A percentile compares a stretch with the other conserved stretches of the same genome.
phyloP scores from a whole-genome alignment of 1,140 invertebrate species.

The Ptiloglossa arizonensis region DNA sequence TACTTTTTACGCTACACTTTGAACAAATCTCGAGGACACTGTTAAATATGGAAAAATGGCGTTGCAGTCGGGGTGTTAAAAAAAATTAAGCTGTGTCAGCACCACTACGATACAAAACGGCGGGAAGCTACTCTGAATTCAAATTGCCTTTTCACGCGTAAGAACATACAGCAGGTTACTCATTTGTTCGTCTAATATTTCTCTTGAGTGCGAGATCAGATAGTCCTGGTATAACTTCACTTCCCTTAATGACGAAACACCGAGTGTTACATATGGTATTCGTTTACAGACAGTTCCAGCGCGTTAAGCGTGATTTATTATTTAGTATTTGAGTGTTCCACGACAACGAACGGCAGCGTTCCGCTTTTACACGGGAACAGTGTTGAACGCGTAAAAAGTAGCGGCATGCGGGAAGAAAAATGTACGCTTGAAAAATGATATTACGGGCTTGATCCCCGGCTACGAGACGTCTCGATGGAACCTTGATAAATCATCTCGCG shows the following conservation, averaged over 20 bases:
- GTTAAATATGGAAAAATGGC: no score
- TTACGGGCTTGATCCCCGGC: neutral
- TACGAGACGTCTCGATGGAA: neutral
- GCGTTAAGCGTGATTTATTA: neutral
- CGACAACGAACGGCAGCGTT: neutral
- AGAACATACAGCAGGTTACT: no score
- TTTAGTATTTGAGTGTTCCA: neutral
- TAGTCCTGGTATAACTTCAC: neutral
- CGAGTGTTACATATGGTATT: neutral
- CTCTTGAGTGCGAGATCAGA: neutral
- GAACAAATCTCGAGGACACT: no score
- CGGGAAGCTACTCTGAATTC: no score
- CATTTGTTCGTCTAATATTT: neutral
- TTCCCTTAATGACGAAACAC: neutral
- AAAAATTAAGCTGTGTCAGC: no score
- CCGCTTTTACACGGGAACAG: neutral
- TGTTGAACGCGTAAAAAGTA: neutral
- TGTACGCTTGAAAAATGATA: conserved; percentile 26
- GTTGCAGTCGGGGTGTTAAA: no score
- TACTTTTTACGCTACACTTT: no score
- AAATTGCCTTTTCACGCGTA: no score
- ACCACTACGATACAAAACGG: no score
- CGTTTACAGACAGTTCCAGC: neutral
- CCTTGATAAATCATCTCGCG: conserved; percentile 17
- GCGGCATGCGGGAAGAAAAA: neutral